These are phyloP conservation scores for Diorhabda elongata DNA, from an alignment of 1,140 invertebrate species.

Conservation along the genomic window DNA sequence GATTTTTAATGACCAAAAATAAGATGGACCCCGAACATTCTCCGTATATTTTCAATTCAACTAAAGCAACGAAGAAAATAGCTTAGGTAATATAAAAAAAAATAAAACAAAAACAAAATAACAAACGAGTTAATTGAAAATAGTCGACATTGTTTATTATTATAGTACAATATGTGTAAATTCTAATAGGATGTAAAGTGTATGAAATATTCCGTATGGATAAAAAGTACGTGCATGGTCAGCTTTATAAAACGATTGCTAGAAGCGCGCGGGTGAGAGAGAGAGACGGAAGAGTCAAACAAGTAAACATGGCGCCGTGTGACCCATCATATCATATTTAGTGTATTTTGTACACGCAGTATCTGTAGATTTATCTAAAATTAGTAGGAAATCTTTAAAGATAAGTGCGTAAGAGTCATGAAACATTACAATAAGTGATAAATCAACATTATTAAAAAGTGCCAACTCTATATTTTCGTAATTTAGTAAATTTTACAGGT, in stretches of 20 bases:
- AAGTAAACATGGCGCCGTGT: constrained; percentile 46
- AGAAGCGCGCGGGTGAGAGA: constrained; percentile 15
- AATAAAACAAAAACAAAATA: too few species aligned
- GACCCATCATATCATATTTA: constrained; percentile 46
- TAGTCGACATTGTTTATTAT: too few species aligned
- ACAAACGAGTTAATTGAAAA: too few species aligned
- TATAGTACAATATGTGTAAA: too few species aligned
- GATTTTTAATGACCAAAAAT: too few species aligned
- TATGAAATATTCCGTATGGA: too few species aligned
- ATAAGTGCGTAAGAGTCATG: constrained; percentile 29
- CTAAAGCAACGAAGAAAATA: too few species aligned
- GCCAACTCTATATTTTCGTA: constrained; percentile 25
- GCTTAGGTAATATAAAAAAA: too few species aligned
- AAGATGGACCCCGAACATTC: too few species aligned
- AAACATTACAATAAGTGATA: constrained; percentile 27
- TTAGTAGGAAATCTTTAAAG: constrained; percentile 28
- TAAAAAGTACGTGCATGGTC: background rate
- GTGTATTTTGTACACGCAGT: constrained; percentile 40
- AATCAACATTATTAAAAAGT: constrained; percentile 28
- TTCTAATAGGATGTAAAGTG: too few species aligned
- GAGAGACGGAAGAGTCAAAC: constrained; percentile 29
- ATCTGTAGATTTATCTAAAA: constrained; percentile 38
- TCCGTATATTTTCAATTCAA: too few species aligned
- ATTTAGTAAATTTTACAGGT: constrained; percentile 17
- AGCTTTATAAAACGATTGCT: constrained; percentile 12